A percentile compares a stretch with the other conserved stretches of the same genome.
phyloP scores from a whole-genome alignment of 2,113 vertebrate genomes.

The Terrapene triunguis region DNA sequence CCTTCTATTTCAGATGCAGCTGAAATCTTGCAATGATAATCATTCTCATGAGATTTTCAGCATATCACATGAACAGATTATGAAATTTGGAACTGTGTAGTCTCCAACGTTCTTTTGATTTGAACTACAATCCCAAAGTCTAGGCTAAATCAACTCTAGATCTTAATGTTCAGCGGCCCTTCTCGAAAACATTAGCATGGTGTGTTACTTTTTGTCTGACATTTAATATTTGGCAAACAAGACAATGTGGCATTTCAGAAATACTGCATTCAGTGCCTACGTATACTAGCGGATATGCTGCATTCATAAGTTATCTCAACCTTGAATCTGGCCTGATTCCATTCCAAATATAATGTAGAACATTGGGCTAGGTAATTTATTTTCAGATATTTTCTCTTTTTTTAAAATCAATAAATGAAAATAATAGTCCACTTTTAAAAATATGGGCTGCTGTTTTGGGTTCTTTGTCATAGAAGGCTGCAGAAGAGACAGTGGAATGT shows the following conservation, averaged over 20 bases:
- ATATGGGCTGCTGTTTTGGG: not conserved
- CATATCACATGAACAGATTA: not conserved
- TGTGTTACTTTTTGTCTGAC: not conserved
- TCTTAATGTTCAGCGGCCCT: not conserved
- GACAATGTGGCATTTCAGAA: not conserved
- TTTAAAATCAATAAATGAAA: not conserved
- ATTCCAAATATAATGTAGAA: not conserved
- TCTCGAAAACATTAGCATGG: not conserved
- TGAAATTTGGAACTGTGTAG: not conserved
- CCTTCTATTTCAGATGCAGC: not conserved
- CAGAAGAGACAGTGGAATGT: conserved; percentile 15
- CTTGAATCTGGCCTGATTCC: not conserved
- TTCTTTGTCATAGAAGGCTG: not conserved
- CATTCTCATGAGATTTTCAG: not conserved
- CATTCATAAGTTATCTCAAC: not conserved
- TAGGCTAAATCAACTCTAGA: not conserved
- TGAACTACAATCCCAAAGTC: not conserved
- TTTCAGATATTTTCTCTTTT: not conserved
- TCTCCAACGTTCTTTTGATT: not conserved
- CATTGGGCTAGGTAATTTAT: not conserved
- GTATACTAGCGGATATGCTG: not conserved
- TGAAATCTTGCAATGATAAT: not conserved
- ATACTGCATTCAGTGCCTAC: rapidly evolving
- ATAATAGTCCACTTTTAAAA: conserved; percentile 34
- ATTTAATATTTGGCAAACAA: not conserved